phyloP scores from a whole-genome alignment of 2,888 invertebrate species.

The Brachypalpus laphriformis region DNA sequence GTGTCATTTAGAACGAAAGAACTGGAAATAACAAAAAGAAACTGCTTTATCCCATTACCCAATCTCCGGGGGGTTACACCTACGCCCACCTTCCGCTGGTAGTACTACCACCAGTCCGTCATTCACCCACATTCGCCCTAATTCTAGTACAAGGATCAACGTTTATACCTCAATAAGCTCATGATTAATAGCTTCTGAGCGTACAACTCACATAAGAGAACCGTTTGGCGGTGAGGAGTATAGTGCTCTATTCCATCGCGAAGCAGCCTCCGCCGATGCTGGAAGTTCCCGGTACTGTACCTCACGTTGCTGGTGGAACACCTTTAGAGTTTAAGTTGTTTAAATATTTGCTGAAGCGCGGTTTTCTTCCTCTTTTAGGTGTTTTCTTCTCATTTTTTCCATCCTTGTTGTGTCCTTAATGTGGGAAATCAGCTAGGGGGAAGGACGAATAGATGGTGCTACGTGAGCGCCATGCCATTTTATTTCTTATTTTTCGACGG shows the following conservation, averaged over 20 bases:
- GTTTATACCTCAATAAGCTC: slow-evolving; percentile 81
- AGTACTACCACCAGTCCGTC: slow-evolving; percentile 31
- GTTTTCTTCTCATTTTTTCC: background rate
- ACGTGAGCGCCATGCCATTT: slow-evolving; percentile 44
- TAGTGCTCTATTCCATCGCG: background rate
- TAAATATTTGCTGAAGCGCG: slow-evolving; percentile 51
- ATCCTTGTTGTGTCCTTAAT: slow-evolving; percentile 16
- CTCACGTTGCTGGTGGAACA: slow-evolving; percentile 24
- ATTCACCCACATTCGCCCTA: slow-evolving; percentile 62
- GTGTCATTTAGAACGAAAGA: slow-evolving; percentile 34
- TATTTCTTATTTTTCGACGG: slow-evolving; percentile 38
- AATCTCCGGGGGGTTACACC: slow-evolving; percentile 38
- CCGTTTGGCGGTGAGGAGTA: background rate
- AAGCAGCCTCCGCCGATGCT: background rate
- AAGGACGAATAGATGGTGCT: background rate
- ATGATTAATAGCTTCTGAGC: slow-evolving; percentile 79
- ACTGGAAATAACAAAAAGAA: slow-evolving; percentile 54
- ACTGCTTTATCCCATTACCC: slow-evolving; percentile 63
- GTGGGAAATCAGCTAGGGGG: slow-evolving; percentile 9
- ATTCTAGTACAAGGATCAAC: slow-evolving; percentile 75
- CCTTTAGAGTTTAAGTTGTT: slow-evolving; percentile 52
- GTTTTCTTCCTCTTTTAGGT: background rate
- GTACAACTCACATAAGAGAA: slow-evolving; percentile 52
- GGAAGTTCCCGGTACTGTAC: background rate
- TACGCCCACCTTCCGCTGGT: slow-evolving; percentile 21